Evolutionary conservation across 2,888 invertebrate species (phyloP), one percentile per base, ranked within the genome.

Genomic region (Cosmia trapezina): DNA sequence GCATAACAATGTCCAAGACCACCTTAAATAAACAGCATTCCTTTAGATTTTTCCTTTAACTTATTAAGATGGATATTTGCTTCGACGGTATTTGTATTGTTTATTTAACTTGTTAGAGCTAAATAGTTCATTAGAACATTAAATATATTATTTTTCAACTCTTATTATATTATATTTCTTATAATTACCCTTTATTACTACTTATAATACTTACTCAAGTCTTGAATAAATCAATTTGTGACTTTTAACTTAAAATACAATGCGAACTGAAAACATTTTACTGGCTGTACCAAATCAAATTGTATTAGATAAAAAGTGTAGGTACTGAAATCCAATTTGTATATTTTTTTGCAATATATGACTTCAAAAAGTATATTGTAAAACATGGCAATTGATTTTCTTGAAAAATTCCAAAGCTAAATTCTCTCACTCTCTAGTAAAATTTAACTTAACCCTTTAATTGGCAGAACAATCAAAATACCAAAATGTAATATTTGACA

Each of bases 1-100:
- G 28, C 45, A 47, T n/a, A 14, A 11, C 45, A 22, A 49, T 47
- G 19, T 60, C 22, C 47, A 12, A 28, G 51, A 33, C 28, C 11
- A 49, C 53, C 5, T 77, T 54, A 54, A 54, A 22, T 61, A 70
- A 78, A 49, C 11, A 37, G 5, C 22, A 37, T 54, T 70, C 17
- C 3, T 2, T n/a, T 2, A 51, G 54, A 19, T 57, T 54, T 49
- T 22, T 4, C 41, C 8, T 22, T 49, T 5, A 19, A 33, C 4
- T 75, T 56, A 14, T 37, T 37, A 37, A n/a, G 33, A 19, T 37
- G 11, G 12, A 37, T n/a, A 37, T 59, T 59, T 37, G 12, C 59
- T 59, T n/a, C 7, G 2, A 12, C 12, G n/a, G 12, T n/a, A 59
- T n/a, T n/a, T 37, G n/a, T 59, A n/a, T n/a, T 53, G 53, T 53